A percentile compares a stretch with the other conserved stretches of the same genome.
Evolutionary conservation across 2,888 invertebrate genomes (phyloP).

Genomic region (Micropterix aruncella): DNA sequence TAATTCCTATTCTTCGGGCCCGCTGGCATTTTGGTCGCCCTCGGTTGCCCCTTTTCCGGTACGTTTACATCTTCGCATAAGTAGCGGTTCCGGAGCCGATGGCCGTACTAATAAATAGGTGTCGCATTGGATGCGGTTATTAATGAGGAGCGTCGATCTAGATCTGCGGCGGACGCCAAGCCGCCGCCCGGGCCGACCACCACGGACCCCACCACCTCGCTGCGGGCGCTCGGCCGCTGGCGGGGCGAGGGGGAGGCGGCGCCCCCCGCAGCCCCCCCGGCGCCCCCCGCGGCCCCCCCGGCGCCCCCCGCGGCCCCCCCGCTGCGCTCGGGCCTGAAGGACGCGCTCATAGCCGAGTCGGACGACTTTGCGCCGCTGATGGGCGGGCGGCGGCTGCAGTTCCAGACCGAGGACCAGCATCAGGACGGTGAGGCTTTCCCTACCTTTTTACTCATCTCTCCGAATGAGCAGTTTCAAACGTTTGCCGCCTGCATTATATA

Average conservation of each 20-base stretch:
- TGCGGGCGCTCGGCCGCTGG: constrained; percentile 11
- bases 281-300: constrained; percentile 10
- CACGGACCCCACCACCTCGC: constrained; percentile 32
- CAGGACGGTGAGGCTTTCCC: not conserved
- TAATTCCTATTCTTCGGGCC: no score
- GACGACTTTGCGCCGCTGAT: constrained; percentile 66
- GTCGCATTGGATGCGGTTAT: no score
- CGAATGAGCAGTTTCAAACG: no score
- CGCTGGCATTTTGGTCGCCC: no score
- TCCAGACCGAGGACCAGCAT: constrained; percentile 62
- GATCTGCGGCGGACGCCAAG: not conserved
- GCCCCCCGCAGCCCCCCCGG: constrained; percentile 4
- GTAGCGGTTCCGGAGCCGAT: no score
- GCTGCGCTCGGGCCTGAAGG: constrained; percentile 39
- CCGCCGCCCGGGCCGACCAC: constrained; percentile 24
- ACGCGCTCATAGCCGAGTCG: constrained; percentile 60
- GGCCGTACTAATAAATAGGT: no score
- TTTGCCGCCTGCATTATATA: no score
- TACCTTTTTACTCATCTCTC: no score
- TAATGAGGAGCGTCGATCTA: no score
- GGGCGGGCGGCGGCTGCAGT: constrained; percentile 49
- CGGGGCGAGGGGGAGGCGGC: constrained; percentile 7
- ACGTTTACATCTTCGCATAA: no score
- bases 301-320: constrained; percentile 7
- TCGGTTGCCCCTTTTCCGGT: no score